Evolutionary conservation across 2,888 invertebrate species (phyloP), one percentile per base, ranked within the genome.

Genomic region (Drosophila neoperkinsi): DNA sequence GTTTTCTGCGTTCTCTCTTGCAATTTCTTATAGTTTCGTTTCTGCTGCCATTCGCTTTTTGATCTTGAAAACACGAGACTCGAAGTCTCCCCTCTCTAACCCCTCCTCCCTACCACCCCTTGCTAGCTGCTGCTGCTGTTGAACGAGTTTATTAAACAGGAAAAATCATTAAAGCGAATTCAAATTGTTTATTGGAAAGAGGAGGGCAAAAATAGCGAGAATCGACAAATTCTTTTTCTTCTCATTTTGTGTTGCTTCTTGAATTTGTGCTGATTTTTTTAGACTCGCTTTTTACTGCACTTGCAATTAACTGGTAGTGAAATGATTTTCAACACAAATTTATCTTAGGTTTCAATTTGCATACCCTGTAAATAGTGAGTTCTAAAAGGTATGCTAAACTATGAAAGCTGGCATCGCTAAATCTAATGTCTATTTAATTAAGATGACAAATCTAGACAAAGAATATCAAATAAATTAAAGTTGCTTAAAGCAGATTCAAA

Each of bases 31-130:
- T 71, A 71, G 79, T 49, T 46, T 67, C 43, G 58, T 62, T 59
- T 77, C 56, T 78, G 62, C 50, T 78, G 62, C 81, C 89, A 88
- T 86, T 86, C 90, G 88, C 88, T 90, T 90, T 85, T 82, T 86
- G 85, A 86, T 86, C 85, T 90, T 86, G 85, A 86, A 86, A 86
- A 72, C 71, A 70, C 51, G 66, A 18, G 50, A 38, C 38, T 52
- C 49, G 49, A 69, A 46, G 41, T 34, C 59, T 46, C 61, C 50
- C 31, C 59, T 33, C 30, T 30, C 25, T 13, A 30, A 31, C 31
- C 11, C 4, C 30, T 13, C n/a, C 7, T 56, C n/a, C 1, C 5
- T 18, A 11, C 0, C 9, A 18, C 38, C 30, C 2, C 16, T n/a
- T 13, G 3, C 13, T 50, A 61, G 51, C 31, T 63, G 73, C 38